phyloP scores from a whole-genome alignment of 2,888 invertebrate genomes.

The Hydroisotoma schaefferi region DNA sequence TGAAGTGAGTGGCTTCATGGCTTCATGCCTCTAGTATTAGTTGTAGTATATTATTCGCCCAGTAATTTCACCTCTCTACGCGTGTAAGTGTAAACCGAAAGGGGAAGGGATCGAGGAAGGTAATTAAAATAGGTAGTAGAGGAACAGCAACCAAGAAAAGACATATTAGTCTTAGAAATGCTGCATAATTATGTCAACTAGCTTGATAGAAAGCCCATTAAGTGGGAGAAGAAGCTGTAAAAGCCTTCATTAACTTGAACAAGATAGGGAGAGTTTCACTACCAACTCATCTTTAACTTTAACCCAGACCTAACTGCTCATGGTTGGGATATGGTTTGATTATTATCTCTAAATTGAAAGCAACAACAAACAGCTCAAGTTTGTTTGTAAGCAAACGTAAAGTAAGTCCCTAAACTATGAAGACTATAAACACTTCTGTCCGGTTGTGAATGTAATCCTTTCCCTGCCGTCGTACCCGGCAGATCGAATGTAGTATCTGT shows the following conservation, averaged over 20 bases:
- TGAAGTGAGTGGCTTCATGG: slow-evolving; percentile 7
- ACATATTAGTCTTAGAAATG: slow-evolving; percentile 4
- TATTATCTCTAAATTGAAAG: too few species aligned
- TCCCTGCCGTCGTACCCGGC: too few species aligned
- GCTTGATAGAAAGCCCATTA: slow-evolving; percentile 6
- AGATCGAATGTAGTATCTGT: too few species aligned
- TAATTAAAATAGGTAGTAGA: slow-evolving; percentile 4
- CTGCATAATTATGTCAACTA: slow-evolving; percentile 6
- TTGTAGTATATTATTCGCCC: too few species aligned
- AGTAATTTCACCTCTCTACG: slow-evolving; percentile 9
- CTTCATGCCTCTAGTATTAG: slow-evolving; percentile 10
- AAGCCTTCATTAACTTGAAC: neutral
- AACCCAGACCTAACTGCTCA: too few species aligned
- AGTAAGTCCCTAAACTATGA: too few species aligned
- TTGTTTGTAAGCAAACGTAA: too few species aligned
- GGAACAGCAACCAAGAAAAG: neutral
- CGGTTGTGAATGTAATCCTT: too few species aligned
- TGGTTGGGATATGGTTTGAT: too few species aligned
- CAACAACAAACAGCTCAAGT: too few species aligned
- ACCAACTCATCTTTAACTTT: neutral
- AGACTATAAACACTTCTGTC: too few species aligned
- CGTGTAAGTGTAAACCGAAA: neutral
- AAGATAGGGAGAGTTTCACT: neutral
- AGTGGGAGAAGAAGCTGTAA: slow-evolving; percentile 3
- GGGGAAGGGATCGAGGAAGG: neutral